phyloP scores from a whole-genome alignment of 2,113 vertebrate species.

The Promerops cafer region DNA sequence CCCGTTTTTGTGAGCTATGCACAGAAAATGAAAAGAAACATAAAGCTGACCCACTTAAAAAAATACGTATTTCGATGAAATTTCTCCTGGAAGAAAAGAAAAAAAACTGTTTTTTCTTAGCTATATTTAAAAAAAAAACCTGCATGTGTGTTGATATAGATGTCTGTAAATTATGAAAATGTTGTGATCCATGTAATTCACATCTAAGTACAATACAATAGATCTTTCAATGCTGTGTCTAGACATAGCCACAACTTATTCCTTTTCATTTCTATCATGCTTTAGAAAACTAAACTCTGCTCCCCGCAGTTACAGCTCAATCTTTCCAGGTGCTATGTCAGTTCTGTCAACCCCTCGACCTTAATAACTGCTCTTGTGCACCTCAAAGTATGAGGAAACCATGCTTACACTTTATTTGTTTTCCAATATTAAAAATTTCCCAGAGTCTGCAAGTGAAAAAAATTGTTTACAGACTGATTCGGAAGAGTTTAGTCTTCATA shows the following conservation, averaged over 20 bases:
- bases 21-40: not conserved
- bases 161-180: not conserved
- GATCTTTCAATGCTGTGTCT: not conserved
- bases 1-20: not conserved
- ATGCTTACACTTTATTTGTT: not conserved
- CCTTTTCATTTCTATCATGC: not conserved
- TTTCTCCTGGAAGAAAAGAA: not conserved
- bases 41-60: not conserved
- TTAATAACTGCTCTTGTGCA: not conserved
- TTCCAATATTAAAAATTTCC: not conserved
- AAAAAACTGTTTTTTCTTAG: not conserved
- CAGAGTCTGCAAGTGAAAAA: not conserved
- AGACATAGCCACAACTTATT: not conserved
- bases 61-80: not conserved
- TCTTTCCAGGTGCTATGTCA: not conserved
- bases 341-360: not conserved
- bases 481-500: not conserved
- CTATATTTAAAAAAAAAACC: not conserved
- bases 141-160: not conserved
- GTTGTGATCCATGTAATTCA: not conserved
- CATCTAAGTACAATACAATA: not conserved
- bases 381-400: not conserved
- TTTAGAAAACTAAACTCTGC: not conserved
- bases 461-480: not conserved
- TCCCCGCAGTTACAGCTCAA: not conserved